Percentiles rank a stretch among this genome's conserved stretches.
These are phyloP conservation scores for Tinea pellionella DNA, from an alignment of 2,888 invertebrate species.

Conservation along the genomic window DNA sequence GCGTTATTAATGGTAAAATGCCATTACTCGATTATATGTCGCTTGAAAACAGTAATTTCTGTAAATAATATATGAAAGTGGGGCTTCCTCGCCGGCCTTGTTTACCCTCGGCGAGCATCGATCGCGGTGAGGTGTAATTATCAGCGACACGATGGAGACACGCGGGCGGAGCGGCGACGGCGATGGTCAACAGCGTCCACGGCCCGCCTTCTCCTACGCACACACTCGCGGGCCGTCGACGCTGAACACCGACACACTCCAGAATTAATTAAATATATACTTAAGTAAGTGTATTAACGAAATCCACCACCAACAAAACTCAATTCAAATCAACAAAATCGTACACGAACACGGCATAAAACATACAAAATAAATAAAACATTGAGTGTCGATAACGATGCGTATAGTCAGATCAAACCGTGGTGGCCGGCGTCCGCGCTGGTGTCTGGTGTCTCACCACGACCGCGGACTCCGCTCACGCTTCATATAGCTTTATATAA, in stretches of 20 bases:
- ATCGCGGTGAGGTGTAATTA: slow-evolving; percentile 25
- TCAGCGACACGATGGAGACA: slow-evolving; percentile 15
- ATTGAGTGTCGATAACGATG: slow-evolving; percentile 65
- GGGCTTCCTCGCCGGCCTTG: slow-evolving; percentile 31
- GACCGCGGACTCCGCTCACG: slow-evolving; percentile 11
- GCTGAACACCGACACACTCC: slow-evolving; percentile 10
- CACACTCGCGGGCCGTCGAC: slow-evolving; percentile 44
- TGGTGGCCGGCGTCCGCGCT: slow-evolving; percentile 58
- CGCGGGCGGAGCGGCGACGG: slow-evolving; percentile 14
- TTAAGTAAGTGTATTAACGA: slow-evolving; percentile 66
- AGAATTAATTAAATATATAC: slow-evolving; percentile 28
- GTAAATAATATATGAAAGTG: slow-evolving; percentile 45
- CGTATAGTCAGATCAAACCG: slow-evolving; percentile 43
- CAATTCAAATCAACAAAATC: slow-evolving; percentile 66
- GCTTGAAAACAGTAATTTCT: slow-evolving; percentile 35
- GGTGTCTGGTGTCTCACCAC: not conserved
- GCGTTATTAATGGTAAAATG: slow-evolving; percentile 44
- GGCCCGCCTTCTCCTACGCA: slow-evolving; percentile 48
- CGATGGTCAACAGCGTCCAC: slow-evolving; percentile 25
- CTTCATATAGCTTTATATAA: slow-evolving; percentile 24
- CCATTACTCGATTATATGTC: slow-evolving; percentile 47
- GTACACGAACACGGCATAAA: slow-evolving; percentile 69
- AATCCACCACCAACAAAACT: slow-evolving; percentile 70
- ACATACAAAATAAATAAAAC: slow-evolving; percentile 58
- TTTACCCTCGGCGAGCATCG: slow-evolving; percentile 37